phyloP scores from a whole-genome alignment of 2,888 invertebrate species.

The Odontomyia ornata region DNA sequence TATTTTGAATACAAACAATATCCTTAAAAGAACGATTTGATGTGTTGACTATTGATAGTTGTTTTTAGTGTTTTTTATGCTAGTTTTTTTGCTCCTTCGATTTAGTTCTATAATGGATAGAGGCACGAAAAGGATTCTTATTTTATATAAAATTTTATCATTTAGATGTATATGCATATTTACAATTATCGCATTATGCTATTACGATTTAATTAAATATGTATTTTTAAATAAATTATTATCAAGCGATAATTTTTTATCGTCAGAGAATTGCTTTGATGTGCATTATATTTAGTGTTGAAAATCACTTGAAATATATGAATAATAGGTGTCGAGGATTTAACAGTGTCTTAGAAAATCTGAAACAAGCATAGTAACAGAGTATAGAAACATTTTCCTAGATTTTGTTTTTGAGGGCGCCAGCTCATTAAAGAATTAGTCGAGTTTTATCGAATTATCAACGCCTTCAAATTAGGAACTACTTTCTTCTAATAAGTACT shows the following conservation, averaged over 20 bases:
- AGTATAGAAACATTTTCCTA: background rate
- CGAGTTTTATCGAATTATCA: no score
- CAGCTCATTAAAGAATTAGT: no score
- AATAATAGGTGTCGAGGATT: background rate
- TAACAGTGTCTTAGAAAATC: background rate
- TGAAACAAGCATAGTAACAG: background rate
- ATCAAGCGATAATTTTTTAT: slow-evolving; percentile 39
- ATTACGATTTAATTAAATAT: background rate
- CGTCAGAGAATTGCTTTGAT: slow-evolving; percentile 40
- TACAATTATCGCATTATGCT: slow-evolving; percentile 4
- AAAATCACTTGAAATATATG: background rate
- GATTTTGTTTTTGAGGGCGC: no score
- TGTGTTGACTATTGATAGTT: background rate
- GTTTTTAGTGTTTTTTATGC: background rate
- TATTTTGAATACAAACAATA: no score
- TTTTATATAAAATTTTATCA: slow-evolving; percentile 6
- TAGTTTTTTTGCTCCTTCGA: background rate
- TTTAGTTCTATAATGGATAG: slow-evolving; percentile 28
- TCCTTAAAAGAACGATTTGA: background rate
- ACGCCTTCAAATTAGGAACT: no score
- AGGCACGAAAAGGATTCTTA: slow-evolving; percentile 44
- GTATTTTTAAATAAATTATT: background rate
- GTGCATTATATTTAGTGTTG: slow-evolving; percentile 4
- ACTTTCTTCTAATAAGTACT: no score
- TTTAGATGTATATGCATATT: slow-evolving; percentile 13